These are phyloP conservation scores for Autographa pulchrina DNA, from an alignment of 2,888 invertebrate species.

Conservation along the genomic window DNA sequence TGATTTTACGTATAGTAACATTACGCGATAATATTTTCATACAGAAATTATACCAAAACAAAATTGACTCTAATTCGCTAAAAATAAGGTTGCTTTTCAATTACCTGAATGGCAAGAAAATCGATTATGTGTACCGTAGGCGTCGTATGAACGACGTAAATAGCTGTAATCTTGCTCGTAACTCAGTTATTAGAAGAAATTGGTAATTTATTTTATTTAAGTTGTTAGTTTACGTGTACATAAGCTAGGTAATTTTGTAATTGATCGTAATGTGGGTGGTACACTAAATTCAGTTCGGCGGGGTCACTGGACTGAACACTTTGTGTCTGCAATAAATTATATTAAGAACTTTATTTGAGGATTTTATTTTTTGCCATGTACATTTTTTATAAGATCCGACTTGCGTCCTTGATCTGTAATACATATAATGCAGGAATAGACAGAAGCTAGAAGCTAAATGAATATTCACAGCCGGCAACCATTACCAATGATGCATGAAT, in stretches of 20 bases:
- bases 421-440: too few species aligned
- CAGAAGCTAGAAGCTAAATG: too few species aligned
- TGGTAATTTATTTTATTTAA: conserved; percentile 84
- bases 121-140: conserved; percentile 32
- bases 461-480: too few species aligned
- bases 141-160: conserved; percentile 49
- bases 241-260: conserved; percentile 79
- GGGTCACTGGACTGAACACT: conserved; percentile 84
- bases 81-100: not conserved
- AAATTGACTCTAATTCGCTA: not conserved
- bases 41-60: not conserved
- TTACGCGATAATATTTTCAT: not conserved
- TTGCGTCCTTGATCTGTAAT: too few species aligned
- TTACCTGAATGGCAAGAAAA: conserved; percentile 5
- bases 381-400: too few species aligned
- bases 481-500: not conserved
- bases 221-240: conserved; percentile 75
- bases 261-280: conserved; percentile 77
- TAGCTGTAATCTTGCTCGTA: conserved; percentile 68
- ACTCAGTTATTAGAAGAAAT: conserved; percentile 82
- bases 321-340: conserved; percentile 89
- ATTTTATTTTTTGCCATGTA: conserved; percentile 31
- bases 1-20: not conserved
- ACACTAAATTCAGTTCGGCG: conserved; percentile 82
- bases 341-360: conserved; percentile 71